Conservation (phyloP, 2,797 vertebrate genomes). For the Ctenopoma kingsleyae region DNA sequence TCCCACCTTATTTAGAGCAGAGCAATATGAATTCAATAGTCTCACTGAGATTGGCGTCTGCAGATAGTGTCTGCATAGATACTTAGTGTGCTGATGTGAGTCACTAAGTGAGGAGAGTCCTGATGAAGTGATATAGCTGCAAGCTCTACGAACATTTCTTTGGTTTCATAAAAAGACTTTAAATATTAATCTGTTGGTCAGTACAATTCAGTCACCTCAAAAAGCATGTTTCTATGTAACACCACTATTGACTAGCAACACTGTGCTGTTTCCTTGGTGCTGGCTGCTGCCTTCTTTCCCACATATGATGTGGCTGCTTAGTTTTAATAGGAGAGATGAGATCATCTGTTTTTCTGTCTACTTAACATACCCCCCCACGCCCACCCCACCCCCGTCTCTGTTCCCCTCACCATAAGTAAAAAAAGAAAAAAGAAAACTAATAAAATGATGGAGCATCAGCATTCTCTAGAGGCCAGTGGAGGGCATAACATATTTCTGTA, state of each 20-base stretch:
- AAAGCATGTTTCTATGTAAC: constrained; percentile 23
- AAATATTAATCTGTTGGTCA: constrained; percentile 18
- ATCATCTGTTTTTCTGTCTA: constrained; percentile 49
- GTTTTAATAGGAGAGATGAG: constrained; percentile 50
- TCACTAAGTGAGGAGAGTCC: not conserved
- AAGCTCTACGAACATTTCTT: constrained; percentile 1
- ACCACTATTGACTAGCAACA: constrained; percentile 17
- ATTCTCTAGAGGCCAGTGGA: constrained; percentile 72
- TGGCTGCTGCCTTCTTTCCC: constrained; percentile 16
- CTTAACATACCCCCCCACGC: constrained; percentile 41
- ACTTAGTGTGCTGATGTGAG: not conserved
- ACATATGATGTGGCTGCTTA: constrained; percentile 44
- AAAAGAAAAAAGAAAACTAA: constrained; percentile 2
- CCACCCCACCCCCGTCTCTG: not conserved
- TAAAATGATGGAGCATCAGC: constrained; percentile 74
- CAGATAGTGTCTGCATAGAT: not conserved
- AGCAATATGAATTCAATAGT: not conserved
- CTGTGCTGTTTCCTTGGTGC: constrained; percentile 20
- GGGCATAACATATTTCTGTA: constrained; percentile 53
- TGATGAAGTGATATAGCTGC: constrained; percentile 1
- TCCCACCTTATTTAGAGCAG: constrained; percentile 8
- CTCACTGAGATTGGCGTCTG: constrained; percentile 9
- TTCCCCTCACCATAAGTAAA: not conserved
- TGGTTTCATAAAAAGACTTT: constrained; percentile 9
- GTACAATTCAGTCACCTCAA: constrained; percentile 7